phyloP scores from a whole-genome alignment of 2,797 vertebrate species.

The Artibeus jamaicensis region DNA sequence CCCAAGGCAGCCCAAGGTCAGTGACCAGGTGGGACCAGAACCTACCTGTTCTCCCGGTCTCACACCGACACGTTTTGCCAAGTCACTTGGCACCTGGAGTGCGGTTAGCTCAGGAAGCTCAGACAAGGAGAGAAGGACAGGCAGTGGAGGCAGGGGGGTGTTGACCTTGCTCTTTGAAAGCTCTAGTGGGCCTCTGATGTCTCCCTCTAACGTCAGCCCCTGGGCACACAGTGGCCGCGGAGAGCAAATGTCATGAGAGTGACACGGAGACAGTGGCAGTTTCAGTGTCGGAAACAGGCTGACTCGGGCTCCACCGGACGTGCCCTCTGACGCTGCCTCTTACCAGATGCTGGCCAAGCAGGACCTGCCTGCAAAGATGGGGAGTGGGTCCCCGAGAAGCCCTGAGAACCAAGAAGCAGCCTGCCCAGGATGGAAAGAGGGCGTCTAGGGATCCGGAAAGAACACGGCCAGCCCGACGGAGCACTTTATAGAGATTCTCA shows the following conservation, averaged over 20 bases:
- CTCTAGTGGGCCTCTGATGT: neutral
- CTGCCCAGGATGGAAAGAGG: neutral
- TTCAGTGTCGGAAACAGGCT: neutral
- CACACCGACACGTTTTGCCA: neutral
- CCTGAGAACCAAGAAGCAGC: neutral
- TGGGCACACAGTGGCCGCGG: constrained; percentile 17
- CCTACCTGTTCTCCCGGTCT: neutral
- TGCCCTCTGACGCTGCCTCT: neutral
- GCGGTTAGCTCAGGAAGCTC: neutral
- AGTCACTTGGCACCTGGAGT: neutral
- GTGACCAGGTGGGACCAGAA: neutral
- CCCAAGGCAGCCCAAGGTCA: neutral
- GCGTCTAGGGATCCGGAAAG: neutral
- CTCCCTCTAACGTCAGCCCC: constrained; percentile 43
- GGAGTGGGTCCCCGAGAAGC: neutral
- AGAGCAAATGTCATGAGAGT: constrained; percentile 67
- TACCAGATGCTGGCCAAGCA: neutral
- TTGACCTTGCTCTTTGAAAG: constrained; percentile 48
- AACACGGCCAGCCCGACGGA: rapidly evolving
- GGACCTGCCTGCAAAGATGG: neutral
- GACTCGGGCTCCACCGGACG: neutral
- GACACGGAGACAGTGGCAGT: neutral
- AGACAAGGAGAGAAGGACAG: neutral
- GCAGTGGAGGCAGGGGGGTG: neutral
- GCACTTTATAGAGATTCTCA: neutral